phyloP scores from a whole-genome alignment of 2,797 vertebrate genomes.

The Monodelphis domestica region DNA sequence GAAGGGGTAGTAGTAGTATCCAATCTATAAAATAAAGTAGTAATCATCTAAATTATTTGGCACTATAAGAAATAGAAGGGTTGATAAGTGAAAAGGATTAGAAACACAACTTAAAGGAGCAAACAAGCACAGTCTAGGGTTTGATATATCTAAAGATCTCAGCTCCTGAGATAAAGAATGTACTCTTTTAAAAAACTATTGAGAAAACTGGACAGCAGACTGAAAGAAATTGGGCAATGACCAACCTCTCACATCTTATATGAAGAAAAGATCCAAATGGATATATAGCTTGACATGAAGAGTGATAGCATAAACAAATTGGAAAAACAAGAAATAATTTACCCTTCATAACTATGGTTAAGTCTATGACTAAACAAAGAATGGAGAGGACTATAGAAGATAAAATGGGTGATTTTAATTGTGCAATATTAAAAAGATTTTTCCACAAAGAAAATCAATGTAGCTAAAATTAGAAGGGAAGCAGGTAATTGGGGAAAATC shows the following conservation, averaged over 20 bases:
- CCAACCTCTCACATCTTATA: neutral
- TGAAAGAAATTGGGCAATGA: neutral
- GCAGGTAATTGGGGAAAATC: neutral
- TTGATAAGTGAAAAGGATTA: neutral
- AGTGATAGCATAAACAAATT: neutral
- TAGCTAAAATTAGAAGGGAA: neutral
- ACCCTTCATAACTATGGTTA: neutral
- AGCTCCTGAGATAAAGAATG: neutral
- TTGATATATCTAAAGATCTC: neutral
- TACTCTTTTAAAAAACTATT: neutral
- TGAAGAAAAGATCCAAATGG: neutral
- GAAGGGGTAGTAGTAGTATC: neutral
- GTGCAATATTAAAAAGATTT: neutral
- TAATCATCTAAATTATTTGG: neutral
- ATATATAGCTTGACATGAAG: neutral
- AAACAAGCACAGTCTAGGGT: neutral
- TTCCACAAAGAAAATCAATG: neutral
- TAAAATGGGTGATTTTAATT: neutral
- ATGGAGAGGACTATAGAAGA: neutral
- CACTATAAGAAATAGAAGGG: neutral
- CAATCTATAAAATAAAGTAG: neutral
- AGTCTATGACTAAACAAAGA: neutral
- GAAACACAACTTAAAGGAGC: neutral
- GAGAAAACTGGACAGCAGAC: neutral
- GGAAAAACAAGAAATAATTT: neutral